These are phyloP conservation scores for Phylloscopus trochilus DNA, from an alignment of 2,113 vertebrate genomes.

Conservation along the genomic window DNA sequence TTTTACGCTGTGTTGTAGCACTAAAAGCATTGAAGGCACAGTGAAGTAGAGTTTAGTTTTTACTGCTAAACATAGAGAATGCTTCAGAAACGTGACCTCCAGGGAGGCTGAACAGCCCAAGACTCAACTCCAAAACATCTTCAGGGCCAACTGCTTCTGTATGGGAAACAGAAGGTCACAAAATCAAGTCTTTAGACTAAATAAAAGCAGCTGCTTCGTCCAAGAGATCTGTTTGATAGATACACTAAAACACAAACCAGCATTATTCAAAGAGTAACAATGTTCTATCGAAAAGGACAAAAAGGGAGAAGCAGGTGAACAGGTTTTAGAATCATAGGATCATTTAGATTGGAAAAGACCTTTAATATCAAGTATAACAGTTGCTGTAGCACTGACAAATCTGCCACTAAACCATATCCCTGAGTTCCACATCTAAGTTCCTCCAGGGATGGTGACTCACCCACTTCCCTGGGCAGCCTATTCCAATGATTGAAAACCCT, in stretches of 20 bases:
- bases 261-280: background rate
- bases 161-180: background rate
- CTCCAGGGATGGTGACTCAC: background rate
- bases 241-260: background rate
- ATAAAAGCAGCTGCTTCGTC: background rate
- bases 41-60: background rate
- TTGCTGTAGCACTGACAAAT: background rate
- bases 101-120: background rate
- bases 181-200: background rate
- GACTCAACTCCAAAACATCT: background rate
- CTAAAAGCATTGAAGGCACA: fast-evolving
- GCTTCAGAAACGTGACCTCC: background rate
- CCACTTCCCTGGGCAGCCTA: background rate
- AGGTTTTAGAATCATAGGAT: background rate
- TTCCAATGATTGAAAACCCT: background rate
- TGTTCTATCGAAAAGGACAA: background rate
- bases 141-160: background rate
- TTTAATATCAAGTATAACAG: background rate
- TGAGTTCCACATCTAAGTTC: background rate
- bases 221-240: background rate
- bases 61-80: background rate
- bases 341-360: background rate
- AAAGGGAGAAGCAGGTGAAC: background rate
- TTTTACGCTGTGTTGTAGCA: background rate
- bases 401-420: background rate